Percentiles rank a stretch among this genome's conserved stretches.
Conservation (phyloP, 2,113 vertebrate species). For the Meleagris gallopavo region DNA sequence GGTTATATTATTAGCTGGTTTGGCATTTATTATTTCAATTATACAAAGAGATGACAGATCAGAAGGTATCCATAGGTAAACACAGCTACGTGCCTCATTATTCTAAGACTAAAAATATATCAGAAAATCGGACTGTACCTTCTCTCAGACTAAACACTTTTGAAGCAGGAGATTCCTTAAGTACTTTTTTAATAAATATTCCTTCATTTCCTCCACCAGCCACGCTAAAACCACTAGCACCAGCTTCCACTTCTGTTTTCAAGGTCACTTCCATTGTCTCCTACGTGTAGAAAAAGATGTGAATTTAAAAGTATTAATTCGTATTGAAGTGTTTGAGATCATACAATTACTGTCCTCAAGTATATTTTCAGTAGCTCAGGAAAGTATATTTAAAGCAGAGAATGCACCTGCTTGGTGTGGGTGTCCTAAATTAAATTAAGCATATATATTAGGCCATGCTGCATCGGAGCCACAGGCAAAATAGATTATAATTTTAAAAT, state of each 20-base stretch:
- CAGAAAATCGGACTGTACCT: slow-evolving; percentile 79
- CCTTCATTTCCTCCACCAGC: slow-evolving; percentile 90
- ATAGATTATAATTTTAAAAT: not conserved
- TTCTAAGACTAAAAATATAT: not conserved
- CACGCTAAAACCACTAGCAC: slow-evolving; percentile 89
- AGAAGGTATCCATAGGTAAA: not conserved
- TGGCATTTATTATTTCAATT: not conserved
- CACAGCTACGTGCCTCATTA: not conserved
- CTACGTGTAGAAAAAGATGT: slow-evolving; percentile 12
- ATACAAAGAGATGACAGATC: not conserved
- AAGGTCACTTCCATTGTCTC: slow-evolving; percentile 82
- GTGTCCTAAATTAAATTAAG: not conserved
- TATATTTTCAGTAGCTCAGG: not conserved
- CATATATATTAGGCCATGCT: not conserved
- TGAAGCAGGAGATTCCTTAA: slow-evolving; percentile 90
- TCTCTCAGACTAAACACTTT: slow-evolving; percentile 88
- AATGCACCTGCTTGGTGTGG: not conserved
- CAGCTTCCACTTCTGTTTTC: slow-evolving; percentile 85
- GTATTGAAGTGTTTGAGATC: not conserved
- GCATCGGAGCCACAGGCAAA: not conserved
- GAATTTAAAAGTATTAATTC: not conserved
- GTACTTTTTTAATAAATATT: slow-evolving; percentile 90
- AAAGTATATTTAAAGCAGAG: not conserved
- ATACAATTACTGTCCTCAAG: not conserved
- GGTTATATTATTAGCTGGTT: not conserved